Evolutionary conservation across 2,797 vertebrate genomes (phyloP).

Genomic region (Rhinoraja longicauda): DNA sequence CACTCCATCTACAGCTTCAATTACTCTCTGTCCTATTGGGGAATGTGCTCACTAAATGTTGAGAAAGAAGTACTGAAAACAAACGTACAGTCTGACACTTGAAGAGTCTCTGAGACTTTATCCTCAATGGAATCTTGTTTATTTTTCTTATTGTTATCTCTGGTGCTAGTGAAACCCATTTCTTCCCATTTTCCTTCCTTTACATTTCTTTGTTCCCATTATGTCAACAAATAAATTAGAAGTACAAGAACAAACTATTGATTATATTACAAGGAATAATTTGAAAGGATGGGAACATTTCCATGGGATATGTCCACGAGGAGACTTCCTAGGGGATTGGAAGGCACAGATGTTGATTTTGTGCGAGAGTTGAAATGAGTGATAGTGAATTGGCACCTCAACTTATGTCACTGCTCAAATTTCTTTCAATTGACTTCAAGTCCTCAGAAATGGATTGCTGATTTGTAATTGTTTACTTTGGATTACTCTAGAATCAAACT

Average conservation of each 20-base stretch:
- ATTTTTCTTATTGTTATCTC: slow-evolving; percentile 9
- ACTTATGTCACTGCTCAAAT: neutral
- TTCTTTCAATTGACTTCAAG: neutral
- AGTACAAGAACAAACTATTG: neutral
- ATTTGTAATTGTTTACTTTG: neutral
- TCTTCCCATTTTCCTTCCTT: neutral
- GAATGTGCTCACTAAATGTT: slow-evolving; percentile 4
- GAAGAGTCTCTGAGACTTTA: neutral
- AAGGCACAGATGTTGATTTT: neutral
- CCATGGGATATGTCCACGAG: neutral
- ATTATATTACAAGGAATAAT: neutral
- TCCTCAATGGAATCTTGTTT: slow-evolving; percentile 1
- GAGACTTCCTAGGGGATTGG: neutral
- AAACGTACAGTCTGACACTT: neutral
- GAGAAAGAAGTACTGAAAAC: neutral
- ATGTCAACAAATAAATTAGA: neutral
- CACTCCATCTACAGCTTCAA: neutral
- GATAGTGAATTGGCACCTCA: neutral
- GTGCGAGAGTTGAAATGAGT: neutral
- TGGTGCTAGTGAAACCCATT: neutral
- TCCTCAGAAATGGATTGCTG: neutral
- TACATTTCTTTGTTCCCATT: neutral
- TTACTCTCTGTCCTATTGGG: neutral
- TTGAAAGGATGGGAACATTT: neutral
- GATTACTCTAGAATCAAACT: neutral